phyloP scores from a whole-genome alignment of 2,797 vertebrate genomes.

The Emydoidea blandingii region DNA sequence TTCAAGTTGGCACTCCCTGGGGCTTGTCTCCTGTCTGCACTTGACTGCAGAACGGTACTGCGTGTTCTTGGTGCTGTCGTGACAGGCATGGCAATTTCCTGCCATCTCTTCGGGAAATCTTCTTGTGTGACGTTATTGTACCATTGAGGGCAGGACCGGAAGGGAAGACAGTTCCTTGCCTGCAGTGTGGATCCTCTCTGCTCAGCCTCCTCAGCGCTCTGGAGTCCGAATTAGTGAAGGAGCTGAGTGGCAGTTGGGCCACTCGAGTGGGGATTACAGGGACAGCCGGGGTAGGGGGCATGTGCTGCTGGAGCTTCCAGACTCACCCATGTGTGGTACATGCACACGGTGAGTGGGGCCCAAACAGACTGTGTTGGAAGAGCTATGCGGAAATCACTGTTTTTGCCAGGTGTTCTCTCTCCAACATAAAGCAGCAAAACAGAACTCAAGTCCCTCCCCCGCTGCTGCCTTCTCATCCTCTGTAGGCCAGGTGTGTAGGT shows the following conservation, averaged over 20 bases:
- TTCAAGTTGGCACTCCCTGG: neutral
- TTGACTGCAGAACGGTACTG: too few species aligned
- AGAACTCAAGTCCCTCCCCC: accelerated
- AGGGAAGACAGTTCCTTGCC: neutral
- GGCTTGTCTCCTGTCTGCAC: too few species aligned
- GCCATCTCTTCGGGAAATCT: neutral
- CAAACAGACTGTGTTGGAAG: neutral
- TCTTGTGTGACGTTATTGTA: too few species aligned
- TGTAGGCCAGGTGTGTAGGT: accelerated
- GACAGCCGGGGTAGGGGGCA: too few species aligned
- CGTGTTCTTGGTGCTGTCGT: neutral
- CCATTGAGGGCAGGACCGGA: neutral
- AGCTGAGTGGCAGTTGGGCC: too few species aligned
- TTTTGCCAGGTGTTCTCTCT: neutral
- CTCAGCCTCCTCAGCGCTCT: neutral
- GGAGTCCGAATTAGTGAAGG: neutral
- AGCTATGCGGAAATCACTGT: accelerated
- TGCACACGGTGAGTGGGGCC: too few species aligned
- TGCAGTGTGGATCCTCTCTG: neutral
- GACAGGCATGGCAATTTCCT: neutral
- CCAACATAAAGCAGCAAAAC: neutral
- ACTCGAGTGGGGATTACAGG: too few species aligned
- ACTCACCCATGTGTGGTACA: too few species aligned
- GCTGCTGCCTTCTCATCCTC: too few species aligned
- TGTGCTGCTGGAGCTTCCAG: neutral